Evolutionary conservation across 2,113 vertebrate genomes (phyloP).

Genomic region (Rhinopomastus cyanomelas): DNA sequence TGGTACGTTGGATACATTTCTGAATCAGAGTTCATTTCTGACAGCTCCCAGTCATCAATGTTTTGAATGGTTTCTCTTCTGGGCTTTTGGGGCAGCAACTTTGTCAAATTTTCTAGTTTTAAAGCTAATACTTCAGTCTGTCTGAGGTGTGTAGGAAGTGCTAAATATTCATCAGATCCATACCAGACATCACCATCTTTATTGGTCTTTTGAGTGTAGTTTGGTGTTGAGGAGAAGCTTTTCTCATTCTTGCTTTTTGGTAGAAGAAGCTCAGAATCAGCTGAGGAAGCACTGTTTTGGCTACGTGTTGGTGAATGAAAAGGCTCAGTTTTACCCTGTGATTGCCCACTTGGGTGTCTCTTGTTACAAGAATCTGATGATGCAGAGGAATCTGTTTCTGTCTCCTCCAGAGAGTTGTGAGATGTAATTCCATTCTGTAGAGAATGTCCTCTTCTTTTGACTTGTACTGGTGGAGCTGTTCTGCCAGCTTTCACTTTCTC

Average conservation of each 20-base stretch:
- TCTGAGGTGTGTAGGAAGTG: constrained; percentile 91
- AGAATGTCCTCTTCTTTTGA: background rate
- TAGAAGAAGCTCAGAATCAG: constrained; percentile 59
- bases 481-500: constrained; percentile 39
- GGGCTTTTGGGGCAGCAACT: constrained; percentile 83
- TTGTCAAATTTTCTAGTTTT: constrained; percentile 90
- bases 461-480: background rate
- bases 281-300: constrained; percentile 57
- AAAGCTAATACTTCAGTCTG: constrained; percentile 91
- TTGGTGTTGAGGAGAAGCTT: constrained; percentile 42
- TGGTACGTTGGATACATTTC: constrained; percentile 76
- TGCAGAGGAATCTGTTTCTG: constrained; percentile 64
- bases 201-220: constrained; percentile 5
- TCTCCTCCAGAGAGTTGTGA: background rate
- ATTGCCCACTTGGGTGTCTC: constrained; percentile 5
- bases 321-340: constrained; percentile 36
- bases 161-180: constrained; percentile 95
- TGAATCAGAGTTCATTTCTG: constrained; percentile 90
- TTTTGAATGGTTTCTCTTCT: constrained; percentile 83
- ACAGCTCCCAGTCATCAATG: constrained; percentile 96
- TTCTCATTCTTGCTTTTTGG: constrained; percentile 55
- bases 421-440: constrained; percentile 43
- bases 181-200: constrained; percentile 82
- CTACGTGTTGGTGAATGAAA: constrained; percentile 38
- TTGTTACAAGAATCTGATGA: constrained; percentile 55